Percentiles rank a stretch among this genome's conserved stretches.
These are phyloP conservation scores for Ashinkailepas kermadecensis DNA, from an alignment of 2,888 invertebrate genomes.

Conservation along the genomic window DNA sequence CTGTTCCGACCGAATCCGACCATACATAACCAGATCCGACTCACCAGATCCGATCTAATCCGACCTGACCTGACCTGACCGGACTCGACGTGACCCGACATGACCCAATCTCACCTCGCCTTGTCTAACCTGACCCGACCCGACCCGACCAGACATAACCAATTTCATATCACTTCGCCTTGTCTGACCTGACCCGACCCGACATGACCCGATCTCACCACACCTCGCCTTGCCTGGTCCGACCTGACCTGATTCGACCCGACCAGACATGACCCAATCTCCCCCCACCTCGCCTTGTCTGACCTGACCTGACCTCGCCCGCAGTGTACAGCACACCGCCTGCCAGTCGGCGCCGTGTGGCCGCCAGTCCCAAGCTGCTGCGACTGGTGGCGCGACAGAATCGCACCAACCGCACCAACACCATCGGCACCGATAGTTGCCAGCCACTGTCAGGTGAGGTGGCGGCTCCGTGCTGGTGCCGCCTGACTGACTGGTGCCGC, in stretches of 20 bases:
- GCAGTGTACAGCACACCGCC: constrained; percentile 14
- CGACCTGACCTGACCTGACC: too few relatives aligned
- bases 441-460: neutral
- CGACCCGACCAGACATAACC: too few relatives aligned
- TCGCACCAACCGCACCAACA: neutral
- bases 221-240: neutral
- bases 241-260: neutral
- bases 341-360: neutral
- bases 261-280: neutral
- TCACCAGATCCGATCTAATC: too few relatives aligned
- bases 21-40: too few relatives aligned
- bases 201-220: neutral
- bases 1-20: too few relatives aligned
- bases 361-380: constrained; percentile 5
- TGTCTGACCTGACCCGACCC: neutral
- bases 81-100: too few relatives aligned
- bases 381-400: constrained; percentile 1
- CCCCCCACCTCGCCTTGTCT: neutral
- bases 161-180: too few relatives aligned
- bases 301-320: neutral
- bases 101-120: too few relatives aligned
- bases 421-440: neutral
- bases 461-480: too few relatives aligned
- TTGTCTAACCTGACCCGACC: too few relatives aligned
- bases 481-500: too few relatives aligned